These are phyloP conservation scores for Sebastiscus tertius DNA, from an alignment of 2,797 vertebrate species.

Conservation along the genomic window DNA sequence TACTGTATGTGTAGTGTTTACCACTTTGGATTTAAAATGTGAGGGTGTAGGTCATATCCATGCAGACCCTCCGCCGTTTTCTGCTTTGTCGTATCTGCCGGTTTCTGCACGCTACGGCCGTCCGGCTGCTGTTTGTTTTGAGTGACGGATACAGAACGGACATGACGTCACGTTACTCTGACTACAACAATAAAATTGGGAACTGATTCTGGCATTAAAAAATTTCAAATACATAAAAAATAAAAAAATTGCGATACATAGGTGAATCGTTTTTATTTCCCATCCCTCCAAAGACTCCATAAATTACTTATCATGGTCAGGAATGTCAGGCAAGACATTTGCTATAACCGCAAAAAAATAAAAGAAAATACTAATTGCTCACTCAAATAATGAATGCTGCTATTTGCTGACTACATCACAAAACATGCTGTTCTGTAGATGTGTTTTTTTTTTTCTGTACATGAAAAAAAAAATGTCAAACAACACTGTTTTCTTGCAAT, in stretches of 20 bases:
- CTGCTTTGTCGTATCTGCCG: no score
- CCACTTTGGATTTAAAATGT: no score
- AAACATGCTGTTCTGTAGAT: constrained; percentile 25
- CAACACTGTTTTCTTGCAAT: constrained; percentile 21
- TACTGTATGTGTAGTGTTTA: no score
- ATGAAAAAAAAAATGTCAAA: constrained; percentile 30
- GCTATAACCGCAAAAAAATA: constrained; percentile 19
- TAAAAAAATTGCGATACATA: accelerated
- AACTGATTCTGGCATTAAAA: no score
- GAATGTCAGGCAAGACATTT: constrained; percentile 36
- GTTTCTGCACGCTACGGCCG: no score
- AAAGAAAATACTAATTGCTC: constrained; percentile 54
- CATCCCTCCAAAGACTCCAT: not conserved
- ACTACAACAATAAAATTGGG: accelerated
- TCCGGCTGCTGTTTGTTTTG: no score
- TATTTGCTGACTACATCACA: constrained; percentile 50
- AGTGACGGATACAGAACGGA: accelerated
- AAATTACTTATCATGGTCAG: constrained; percentile 42
- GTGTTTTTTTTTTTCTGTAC: constrained; percentile 4
- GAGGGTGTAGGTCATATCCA: no score
- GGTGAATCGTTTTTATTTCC: no score
- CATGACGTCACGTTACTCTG: no score
- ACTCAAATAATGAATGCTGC: constrained; percentile 25
- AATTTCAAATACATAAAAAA: no score
- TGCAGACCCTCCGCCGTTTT: no score